Base-by-base conservation (phyloP, 2,888 invertebrate species). In the Petrophora chlorosata region DNA sequence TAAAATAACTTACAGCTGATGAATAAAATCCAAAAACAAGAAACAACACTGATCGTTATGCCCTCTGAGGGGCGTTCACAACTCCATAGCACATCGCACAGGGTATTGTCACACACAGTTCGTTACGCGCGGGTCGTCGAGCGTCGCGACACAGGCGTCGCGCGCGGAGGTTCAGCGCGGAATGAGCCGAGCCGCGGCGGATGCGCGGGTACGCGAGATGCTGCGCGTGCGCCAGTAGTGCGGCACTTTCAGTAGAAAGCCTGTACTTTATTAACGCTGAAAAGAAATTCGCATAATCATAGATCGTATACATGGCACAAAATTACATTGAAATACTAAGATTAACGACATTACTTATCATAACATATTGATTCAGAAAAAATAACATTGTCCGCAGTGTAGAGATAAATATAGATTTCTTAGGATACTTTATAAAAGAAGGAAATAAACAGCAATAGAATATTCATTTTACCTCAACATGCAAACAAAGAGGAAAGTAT, bases 121-220 rank as follows among this genome's bases (percentile, higher is more conserved):
- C 65, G 61, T 22, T 59, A 70, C 79, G 74, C 76, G 76, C 67
- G 67, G 64, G 73, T 72, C 82, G 77, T 65, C 85, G 65, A 74
- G 73, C 84, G 82, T 55, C 85, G 82, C 87, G 85, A 86, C 85
- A 80, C 84, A 57, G 33, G 46, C 66, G 83, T 85, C 88, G 84
- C 86, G 83, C 79, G 82, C 80, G 73, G 87, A 85, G 87, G 75
- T 76, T 85, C 70, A 73, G 76, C 89, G 86, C 89, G 83, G 78
- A 88, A 74, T 88, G 82, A 61, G 30, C 25, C 30, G 26, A 15
- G 13, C 28, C 5, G 26, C 8, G 28, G 14, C 35, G 25, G 50
- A 15, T 54, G 52, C 55, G 56, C 54, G 44, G 52, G 50, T 43
- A 50, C 44, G 59, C 10, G 45, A 57, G 66, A 71, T 65, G 70